Conservation (phyloP, 2,113 vertebrate species). For the Catharus fuscescens region DNA sequence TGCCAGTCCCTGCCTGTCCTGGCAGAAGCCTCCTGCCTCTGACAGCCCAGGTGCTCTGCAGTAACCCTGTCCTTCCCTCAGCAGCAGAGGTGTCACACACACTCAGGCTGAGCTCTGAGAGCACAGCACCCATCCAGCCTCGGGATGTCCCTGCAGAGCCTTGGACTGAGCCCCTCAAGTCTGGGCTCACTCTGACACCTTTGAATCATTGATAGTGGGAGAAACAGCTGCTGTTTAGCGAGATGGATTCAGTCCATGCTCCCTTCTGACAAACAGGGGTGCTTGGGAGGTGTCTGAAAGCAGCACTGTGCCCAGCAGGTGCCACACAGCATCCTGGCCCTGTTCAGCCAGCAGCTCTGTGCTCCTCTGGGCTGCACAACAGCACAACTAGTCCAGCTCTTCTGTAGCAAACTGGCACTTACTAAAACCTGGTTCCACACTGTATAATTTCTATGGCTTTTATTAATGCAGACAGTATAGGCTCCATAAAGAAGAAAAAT, state of each 20-base stretch:
- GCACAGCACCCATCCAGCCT: fast-evolving
- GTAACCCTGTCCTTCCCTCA: neutral
- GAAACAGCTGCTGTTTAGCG: neutral
- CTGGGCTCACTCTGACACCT: neutral
- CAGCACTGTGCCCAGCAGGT: neutral
- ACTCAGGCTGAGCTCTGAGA: fast-evolving
- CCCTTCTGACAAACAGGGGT: neutral
- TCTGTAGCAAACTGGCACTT: slow-evolving; percentile 45
- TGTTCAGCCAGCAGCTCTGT: fast-evolving
- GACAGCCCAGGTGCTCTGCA: neutral
- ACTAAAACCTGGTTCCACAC: slow-evolving; percentile 66
- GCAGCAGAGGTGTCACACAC: neutral
- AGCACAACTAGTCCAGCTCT: neutral
- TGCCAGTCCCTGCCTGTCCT: neutral
- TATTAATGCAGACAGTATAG: slow-evolving; percentile 76
- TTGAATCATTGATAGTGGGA: neutral
- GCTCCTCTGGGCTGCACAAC: neutral
- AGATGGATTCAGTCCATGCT: neutral
- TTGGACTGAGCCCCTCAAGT: too few species aligned
- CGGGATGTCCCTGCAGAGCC: neutral
- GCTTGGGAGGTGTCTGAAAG: neutral
- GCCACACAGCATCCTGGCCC: neutral
- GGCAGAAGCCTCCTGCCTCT: neutral
- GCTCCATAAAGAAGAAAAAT: slow-evolving; percentile 80
- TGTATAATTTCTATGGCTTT: slow-evolving; percentile 76